These are phyloP conservation scores for Penelope pileata DNA, from an alignment of 2,113 vertebrate genomes.

Conservation along the genomic window DNA sequence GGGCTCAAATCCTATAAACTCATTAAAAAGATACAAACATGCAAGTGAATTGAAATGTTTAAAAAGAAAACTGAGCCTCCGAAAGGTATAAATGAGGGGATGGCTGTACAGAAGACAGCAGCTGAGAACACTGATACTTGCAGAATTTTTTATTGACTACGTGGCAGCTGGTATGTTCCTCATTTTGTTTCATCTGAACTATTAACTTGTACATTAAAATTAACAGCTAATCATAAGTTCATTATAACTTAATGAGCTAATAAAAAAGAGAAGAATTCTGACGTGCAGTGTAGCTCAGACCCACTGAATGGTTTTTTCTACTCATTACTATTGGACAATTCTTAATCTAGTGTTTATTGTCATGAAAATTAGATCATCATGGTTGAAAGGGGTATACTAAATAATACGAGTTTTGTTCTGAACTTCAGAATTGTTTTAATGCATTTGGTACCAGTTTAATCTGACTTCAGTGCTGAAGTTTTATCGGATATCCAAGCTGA, in stretches of 20 bases:
- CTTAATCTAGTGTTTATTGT: not conserved
- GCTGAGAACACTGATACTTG: not conserved
- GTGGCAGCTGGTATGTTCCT: not conserved
- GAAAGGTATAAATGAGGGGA: not conserved
- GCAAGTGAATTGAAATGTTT: not conserved
- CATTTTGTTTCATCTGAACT: not conserved
- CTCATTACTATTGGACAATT: not conserved
- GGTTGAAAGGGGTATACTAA: not conserved
- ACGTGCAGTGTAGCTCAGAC: not conserved
- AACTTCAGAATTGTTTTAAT: not conserved
- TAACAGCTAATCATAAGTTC: not conserved
- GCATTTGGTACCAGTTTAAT: not conserved
- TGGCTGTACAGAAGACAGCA: not conserved
- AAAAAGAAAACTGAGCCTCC: not conserved
- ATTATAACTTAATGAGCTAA: not conserved
- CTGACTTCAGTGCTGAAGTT: not conserved
- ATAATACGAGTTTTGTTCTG: not conserved
- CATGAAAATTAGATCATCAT: not conserved
- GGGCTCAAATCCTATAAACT: constrained; percentile 40
- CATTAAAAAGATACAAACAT: constrained; percentile 39
- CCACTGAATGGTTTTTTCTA: not conserved
- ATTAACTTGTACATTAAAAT: not conserved
- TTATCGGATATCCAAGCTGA: not conserved
- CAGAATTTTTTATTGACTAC: not conserved
- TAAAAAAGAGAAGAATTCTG: not conserved